Conservation (phyloP, 2,113 vertebrate species). For the Urocolius indicus region DNA sequence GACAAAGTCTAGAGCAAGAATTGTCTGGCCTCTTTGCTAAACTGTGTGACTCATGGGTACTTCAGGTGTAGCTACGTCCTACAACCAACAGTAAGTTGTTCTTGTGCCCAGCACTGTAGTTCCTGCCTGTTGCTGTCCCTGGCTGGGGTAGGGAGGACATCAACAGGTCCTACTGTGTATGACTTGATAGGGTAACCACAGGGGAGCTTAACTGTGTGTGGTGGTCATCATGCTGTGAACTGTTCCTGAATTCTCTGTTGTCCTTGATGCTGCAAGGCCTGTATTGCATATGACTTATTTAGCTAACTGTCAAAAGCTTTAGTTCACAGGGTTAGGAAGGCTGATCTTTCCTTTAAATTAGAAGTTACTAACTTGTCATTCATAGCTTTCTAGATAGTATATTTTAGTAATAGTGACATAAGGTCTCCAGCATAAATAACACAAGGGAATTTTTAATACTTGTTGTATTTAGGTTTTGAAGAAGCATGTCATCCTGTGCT, state of each 20-base stretch:
- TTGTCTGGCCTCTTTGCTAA: not conserved
- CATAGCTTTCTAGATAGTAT: not conserved
- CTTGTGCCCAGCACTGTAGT: rapidly evolving
- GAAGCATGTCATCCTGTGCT: not conserved
- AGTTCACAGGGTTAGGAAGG: not conserved
- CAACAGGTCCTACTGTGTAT: not conserved
- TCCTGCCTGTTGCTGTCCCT: not conserved
- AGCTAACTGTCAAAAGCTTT: not conserved
- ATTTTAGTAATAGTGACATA: not conserved
- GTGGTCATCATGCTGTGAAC: rapidly evolving
- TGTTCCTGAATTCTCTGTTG: not conserved
- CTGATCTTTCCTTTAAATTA: not conserved
- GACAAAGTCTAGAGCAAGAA: not conserved
- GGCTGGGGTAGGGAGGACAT: not conserved
- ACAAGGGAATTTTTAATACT: not conserved
- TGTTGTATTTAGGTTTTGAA: not conserved
- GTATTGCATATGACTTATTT: not conserved
- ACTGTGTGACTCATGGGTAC: rapidly evolving
- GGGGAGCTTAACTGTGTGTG: not conserved
- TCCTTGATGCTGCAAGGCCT: not conserved
- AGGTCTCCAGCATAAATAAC: not conserved
- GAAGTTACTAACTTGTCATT: not conserved
- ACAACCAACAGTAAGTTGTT: rapidly evolving
- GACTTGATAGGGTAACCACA: not conserved
- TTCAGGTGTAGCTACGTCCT: not conserved